A percentile compares a stretch with the other conserved stretches of the same genome.
phyloP scores from a whole-genome alignment of 2,113 vertebrate species.

The Perca fluviatilis region DNA sequence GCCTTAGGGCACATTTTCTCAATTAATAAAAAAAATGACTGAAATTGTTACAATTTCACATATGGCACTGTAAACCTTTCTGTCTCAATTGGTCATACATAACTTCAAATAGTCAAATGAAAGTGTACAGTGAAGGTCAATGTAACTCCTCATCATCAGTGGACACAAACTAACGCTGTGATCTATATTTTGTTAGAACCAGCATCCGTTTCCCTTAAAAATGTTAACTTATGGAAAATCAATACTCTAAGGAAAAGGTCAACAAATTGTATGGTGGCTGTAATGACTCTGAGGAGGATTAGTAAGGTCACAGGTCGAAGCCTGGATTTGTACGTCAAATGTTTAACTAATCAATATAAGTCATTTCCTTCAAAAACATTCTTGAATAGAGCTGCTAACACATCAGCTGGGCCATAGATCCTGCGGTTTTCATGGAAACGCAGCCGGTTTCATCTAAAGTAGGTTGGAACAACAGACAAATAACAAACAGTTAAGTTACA shows the following conservation, averaged over 20 bases:
- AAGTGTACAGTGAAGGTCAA: constrained; percentile 15
- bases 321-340: neutral
- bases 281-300: constrained; percentile 17
- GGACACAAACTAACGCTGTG: neutral
- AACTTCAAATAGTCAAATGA: constrained; percentile 1
- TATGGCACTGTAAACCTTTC: neutral
- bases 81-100: neutral
- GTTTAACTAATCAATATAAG: neutral
- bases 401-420: neutral
- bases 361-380: neutral
- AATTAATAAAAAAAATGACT: constrained; percentile 4
- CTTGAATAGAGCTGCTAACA: neutral
- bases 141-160: neutral
- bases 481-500: no score
- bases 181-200: constrained; percentile 33
- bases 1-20: constrained; percentile 22
- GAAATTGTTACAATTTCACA: neutral
- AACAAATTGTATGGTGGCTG: constrained; percentile 6
- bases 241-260: constrained; percentile 30
- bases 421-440: no score
- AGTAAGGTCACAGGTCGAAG: constrained; percentile 1
- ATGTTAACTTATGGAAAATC: constrained; percentile 47
- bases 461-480: no score
- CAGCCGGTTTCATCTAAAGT: no score
- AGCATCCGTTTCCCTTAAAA: constrained; percentile 34